Evolutionary conservation across 2,113 vertebrate genomes (phyloP), one percentile per base, ranked within the genome.

Genomic region (Coreoperca whiteheadi): DNA sequence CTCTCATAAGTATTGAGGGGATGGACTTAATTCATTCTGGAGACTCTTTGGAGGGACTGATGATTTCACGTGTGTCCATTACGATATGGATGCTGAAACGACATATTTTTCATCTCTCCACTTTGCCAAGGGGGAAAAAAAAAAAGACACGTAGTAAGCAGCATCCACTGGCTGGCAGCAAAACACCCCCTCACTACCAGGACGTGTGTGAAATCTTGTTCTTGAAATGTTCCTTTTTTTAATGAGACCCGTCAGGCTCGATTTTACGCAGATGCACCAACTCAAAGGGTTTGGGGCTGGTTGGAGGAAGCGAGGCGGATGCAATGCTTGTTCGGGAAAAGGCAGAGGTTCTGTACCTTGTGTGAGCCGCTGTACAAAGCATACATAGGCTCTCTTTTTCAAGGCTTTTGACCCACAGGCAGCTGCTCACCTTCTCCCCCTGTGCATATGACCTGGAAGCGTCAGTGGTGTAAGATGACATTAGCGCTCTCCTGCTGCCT

Each of bases 161-260:
- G 64, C 8, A 61, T 81, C 61, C 69, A 18, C 9, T 68, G 28
- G 66, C 74, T 74, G 41, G 65, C 63, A 75, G 57, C 74, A 56
- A 53, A 76, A 77, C 68, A 53, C 32, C 15, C 56, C 34, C 48
- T 73, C 67, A 60, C 25, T 56, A 46, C 30, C 34, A 56, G 43
- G 57, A 67, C 73, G 18, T 41, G 54, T 77, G 50, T 81, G 41
- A 46, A 77, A 77, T 67, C 56, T 59, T 64, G 34, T 72, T 83
- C 71, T 48, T 34, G 8, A 60, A 43, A 20, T 37, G 2, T 23
- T 71, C 25, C 4, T 59, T 70, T 67, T 77, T 80, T 69, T 73
- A 82, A 89, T 83, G 76, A 88, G 71, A 74, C 65, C 76, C 51
- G 21, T 68, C 77, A 78, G 90, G 59, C 74, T 84, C 5, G 12